phyloP scores from a whole-genome alignment of 2,888 invertebrate species.

The Therioaphis trifolii region DNA sequence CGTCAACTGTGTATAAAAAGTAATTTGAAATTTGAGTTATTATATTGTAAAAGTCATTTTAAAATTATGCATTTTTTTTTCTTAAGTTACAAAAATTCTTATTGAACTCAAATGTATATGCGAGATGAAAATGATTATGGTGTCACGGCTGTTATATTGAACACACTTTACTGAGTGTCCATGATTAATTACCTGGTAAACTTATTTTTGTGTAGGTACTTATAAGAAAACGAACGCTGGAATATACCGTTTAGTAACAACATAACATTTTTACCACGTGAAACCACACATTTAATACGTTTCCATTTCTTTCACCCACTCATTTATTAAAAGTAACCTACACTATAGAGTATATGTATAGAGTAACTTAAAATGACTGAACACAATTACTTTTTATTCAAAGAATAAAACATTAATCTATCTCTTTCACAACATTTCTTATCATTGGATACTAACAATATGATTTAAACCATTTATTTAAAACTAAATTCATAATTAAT shows the following conservation, averaged over 20 bases:
- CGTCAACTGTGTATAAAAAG: too few species aligned
- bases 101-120: too few species aligned
- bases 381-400: conserved; percentile 25
- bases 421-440: background rate
- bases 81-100: too few species aligned
- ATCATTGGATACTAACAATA: conserved; percentile 9
- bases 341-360: conserved; percentile 11
- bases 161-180: too few species aligned
- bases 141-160: too few species aligned
- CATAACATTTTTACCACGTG: background rate
- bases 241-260: background rate
- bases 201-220: background rate
- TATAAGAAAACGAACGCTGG: background rate
- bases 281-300: background rate
- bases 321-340: too few species aligned
- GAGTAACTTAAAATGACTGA: conserved; percentile 1
- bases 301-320: conserved; percentile 8
- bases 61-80: too few species aligned
- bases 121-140: too few species aligned
- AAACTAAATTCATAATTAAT: conserved; percentile 15
- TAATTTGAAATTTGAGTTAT: too few species aligned
- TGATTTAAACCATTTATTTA: background rate
- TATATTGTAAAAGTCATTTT: too few species aligned
- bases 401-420: conserved; percentile 23
- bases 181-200: background rate